A percentile compares a stretch with the other conserved stretches of the same genome.
Conservation (phyloP, 2,888 invertebrate genomes). For the Sceliomorpha sp. region DNA sequence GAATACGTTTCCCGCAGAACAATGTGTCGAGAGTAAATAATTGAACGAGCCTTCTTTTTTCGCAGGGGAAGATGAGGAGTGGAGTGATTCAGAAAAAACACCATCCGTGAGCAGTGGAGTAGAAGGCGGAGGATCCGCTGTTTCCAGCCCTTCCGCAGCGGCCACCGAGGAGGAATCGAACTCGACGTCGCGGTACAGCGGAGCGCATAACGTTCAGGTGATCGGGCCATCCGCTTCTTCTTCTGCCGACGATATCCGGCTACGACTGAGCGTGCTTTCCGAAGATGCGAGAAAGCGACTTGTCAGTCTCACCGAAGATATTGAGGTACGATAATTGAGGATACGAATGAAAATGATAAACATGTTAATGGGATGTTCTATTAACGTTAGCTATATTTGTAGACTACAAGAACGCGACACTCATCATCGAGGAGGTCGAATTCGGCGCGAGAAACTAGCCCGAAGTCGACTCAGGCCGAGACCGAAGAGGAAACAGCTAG, state of each 20-base stretch:
- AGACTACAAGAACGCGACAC: constrained; percentile 47
- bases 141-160: constrained; percentile 74
- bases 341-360: too few species aligned
- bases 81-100: constrained; percentile 79
- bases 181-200: constrained; percentile 71
- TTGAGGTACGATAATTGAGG: constrained; percentile 69
- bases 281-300: constrained; percentile 75
- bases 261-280: constrained; percentile 69
- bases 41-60: constrained; percentile 25
- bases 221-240: constrained; percentile 51
- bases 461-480: constrained; percentile 60
- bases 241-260: constrained; percentile 70
- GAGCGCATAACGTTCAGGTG: constrained; percentile 51
- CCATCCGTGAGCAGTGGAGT: constrained; percentile 78
- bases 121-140: constrained; percentile 74
- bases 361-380: too few species aligned
- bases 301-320: constrained; percentile 71
- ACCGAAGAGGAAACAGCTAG: constrained; percentile 64
- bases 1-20: neutral
- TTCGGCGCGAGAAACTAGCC: constrained; percentile 68
- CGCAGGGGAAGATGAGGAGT: constrained; percentile 80
- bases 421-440: constrained; percentile 54
- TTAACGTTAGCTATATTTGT: too few species aligned
- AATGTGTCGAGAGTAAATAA: constrained; percentile 7
- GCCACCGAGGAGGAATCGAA: constrained; percentile 73